These are phyloP conservation scores for Pangasius macronema DNA, from an alignment of 2,797 vertebrate genomes.

Conservation along the genomic window DNA sequence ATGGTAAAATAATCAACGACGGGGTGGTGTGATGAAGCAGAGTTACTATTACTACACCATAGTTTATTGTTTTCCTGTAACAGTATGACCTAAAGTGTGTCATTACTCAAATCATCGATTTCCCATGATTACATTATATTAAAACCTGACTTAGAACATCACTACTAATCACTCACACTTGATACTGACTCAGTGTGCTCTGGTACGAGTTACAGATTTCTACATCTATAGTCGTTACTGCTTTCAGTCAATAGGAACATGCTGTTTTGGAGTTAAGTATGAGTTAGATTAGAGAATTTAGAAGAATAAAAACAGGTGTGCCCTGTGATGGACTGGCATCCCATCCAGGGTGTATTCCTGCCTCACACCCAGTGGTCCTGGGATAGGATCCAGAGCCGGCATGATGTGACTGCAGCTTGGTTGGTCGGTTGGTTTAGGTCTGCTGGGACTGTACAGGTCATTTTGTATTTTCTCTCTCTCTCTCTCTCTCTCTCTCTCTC, in stretches of 20 bases:
- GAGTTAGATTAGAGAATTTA: constrained; percentile 6
- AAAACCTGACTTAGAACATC: not conserved
- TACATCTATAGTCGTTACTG: not conserved
- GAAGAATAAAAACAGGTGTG: constrained; percentile 11
- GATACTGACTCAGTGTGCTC: constrained; percentile 1
- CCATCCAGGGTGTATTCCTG: not conserved
- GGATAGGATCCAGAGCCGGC: not conserved
- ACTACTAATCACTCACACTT: not conserved
- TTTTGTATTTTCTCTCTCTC: not conserved
- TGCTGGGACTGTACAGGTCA: not conserved
- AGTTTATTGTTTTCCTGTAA: not conserved
- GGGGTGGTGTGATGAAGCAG: not conserved
- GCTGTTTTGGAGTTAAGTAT: not conserved
- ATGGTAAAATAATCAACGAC: not conserved
- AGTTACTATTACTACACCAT: not conserved
- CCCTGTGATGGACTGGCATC: not conserved
- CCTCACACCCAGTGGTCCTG: not conserved
- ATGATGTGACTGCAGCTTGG: not conserved
- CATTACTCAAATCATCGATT: not conserved
- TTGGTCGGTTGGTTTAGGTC: not conserved
- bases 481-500: not conserved
- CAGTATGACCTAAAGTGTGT: no score
- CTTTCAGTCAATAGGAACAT: constrained; percentile 5
- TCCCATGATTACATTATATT: not conserved
- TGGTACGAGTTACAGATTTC: constrained; percentile 21